phyloP scores from a whole-genome alignment of 1,140 invertebrate species.

The Charaxes varanes region DNA sequence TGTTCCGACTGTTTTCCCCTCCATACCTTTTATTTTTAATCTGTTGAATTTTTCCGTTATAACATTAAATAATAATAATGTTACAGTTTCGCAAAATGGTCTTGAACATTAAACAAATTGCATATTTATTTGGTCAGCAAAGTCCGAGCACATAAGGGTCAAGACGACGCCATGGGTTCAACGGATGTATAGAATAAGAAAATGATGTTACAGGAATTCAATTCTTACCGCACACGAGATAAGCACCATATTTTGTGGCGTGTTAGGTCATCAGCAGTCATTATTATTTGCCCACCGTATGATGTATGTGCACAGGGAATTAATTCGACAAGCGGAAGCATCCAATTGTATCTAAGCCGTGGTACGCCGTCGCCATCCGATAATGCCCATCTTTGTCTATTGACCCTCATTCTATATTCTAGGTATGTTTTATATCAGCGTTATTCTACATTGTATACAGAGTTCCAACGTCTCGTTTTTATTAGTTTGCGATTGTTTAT shows the following conservation, averaged over 20 bases:
- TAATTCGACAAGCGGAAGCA: slow-evolving; percentile 56
- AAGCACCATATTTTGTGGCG: not conserved
- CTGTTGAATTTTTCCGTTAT: no score
- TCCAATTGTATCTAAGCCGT: slow-evolving; percentile 56
- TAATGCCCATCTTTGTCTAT: slow-evolving; percentile 42
- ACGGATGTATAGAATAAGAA: not conserved
- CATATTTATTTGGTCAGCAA: not conserved
- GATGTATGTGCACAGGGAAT: slow-evolving; percentile 37
- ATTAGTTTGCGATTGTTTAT: no score
- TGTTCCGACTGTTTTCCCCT: no score
- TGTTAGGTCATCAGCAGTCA: not conserved
- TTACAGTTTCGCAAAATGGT: no score
- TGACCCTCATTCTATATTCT: slow-evolving; percentile 32
- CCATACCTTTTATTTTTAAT: no score
- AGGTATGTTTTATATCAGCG: slow-evolving; percentile 12
- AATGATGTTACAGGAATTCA: not conserved
- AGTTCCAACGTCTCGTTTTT: no score
- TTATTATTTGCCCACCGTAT: slow-evolving; percentile 1
- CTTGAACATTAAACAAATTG: no score
- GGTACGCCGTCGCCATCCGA: slow-evolving; percentile 26
- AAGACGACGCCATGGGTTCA: not conserved
- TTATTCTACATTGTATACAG: slow-evolving; percentile 9
- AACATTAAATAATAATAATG: no score
- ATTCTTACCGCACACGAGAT: not conserved
- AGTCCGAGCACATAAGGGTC: slow-evolving; percentile 4